Evolutionary conservation across 2,797 vertebrate genomes (phyloP).

Genomic region (Lindbergichthys nudifrons): DNA sequence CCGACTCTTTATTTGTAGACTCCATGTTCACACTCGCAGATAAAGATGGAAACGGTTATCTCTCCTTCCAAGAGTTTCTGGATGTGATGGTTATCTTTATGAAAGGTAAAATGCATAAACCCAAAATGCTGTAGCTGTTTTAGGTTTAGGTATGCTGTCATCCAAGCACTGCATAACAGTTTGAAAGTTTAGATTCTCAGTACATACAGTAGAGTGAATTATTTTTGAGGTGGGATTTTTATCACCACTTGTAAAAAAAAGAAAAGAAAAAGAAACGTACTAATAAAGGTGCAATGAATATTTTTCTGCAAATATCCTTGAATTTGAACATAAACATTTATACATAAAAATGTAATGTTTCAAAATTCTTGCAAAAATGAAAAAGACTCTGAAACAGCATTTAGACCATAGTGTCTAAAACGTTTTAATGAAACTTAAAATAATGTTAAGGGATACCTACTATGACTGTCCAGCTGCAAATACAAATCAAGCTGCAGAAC

Average conservation of each 20-base stretch:
- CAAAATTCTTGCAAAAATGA: fast-evolving
- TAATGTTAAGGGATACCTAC: neutral
- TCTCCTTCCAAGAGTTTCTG: constrained; percentile 97
- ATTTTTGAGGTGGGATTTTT: neutral
- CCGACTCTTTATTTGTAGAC: constrained; percentile 92
- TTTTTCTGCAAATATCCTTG: neutral
- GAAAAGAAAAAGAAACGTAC: too few species aligned
- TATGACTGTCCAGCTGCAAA: neutral
- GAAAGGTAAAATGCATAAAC: constrained; percentile 69
- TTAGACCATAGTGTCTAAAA: neutral
- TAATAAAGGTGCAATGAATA: too few species aligned
- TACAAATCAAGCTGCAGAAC: neutral
- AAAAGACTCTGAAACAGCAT: neutral
- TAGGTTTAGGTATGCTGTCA: neutral
- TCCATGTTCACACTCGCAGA: constrained; percentile 97
- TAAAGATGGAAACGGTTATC: constrained; percentile 95
- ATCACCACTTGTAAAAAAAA: neutral
- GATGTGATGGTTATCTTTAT: constrained; percentile 93
- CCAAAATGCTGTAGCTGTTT: neutral
- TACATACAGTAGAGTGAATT: neutral
- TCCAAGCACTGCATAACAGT: neutral
- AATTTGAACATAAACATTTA: neutral
- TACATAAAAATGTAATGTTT: neutral
- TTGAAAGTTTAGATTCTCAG: neutral
- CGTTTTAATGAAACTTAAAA: neutral